Evolutionary conservation across 2,113 vertebrate genomes (phyloP).

Genomic region (Entomyzon cyanotis): DNA sequence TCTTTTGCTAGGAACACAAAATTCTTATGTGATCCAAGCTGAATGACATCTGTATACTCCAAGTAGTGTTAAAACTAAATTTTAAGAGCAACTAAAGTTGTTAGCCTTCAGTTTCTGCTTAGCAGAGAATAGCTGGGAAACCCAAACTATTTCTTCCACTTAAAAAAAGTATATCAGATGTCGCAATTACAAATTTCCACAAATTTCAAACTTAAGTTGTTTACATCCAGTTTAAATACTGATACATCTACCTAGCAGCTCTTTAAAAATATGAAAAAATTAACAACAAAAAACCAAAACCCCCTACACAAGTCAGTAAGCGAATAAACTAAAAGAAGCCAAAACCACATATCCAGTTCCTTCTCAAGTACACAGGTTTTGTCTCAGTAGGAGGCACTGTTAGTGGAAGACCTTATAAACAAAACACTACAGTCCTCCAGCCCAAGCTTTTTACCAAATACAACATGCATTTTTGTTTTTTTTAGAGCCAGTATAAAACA

Average conservation of each 20-base stretch:
- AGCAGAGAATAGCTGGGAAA: not conserved
- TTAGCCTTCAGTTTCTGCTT: conserved; percentile 55
- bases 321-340: conserved; percentile 55
- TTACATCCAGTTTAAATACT: conserved; percentile 75
- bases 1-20: conserved; percentile 57
- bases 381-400: conserved; percentile 70
- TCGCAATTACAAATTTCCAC: conserved; percentile 53
- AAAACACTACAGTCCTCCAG: conserved; percentile 68
- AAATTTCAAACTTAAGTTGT: conserved; percentile 35
- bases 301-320: not conserved
- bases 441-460: conserved; percentile 29
- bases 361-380: conserved; percentile 60
- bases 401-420: conserved; percentile 72
- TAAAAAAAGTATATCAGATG: conserved; percentile 4
- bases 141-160: not conserved
- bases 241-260: conserved; percentile 69
- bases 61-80: conserved; percentile 42
- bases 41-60: conserved; percentile 63
- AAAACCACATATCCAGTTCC: conserved; percentile 69
- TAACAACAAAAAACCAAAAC: conserved; percentile 41
- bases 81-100: conserved; percentile 36
- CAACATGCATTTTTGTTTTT: conserved; percentile 22
- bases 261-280: conserved; percentile 53
- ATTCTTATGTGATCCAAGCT: conserved; percentile 62
- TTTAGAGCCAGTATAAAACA: conserved; percentile 57